Base-by-base conservation (phyloP, 2,113 vertebrate species). In the Rhinopomastus cyanomelas region DNA sequence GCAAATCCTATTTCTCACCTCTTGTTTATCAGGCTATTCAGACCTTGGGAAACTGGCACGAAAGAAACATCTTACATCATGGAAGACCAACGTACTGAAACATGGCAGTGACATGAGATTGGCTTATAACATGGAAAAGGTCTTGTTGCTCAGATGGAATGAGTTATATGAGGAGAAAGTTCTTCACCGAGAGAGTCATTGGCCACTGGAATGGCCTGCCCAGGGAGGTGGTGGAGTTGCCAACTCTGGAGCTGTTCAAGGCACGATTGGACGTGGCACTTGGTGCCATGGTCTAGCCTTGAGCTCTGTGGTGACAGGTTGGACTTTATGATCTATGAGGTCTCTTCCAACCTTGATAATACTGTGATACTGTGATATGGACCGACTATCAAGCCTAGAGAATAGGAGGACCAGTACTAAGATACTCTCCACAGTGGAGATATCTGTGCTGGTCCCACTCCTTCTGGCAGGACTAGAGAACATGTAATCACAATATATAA, bases 111-210 rank as follows among this genome's bases (percentile, higher is more conserved):
- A 74, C 36, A 34, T 42, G 42, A 23, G 37, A 88, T 62, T 9
- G 67, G 32, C 16, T 39, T 36, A 76, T 32, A 64, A 55, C 90
- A 88, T 27, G 12, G 44, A 25, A 53, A 66, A 76, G 51, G 32
- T 26, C 29, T 92, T 65, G 20, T 52, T 65, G 57, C 48, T 80
- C 30, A 76, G 46, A 32, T 7, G 42, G 37, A 44, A 39, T 27
- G 51, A 59, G 20, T 1, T 0, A 72, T 42, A 76, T 0, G 1
- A n/a, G n/a, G n/a, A n/a, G n/a, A n/a, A n/a, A n/a, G n/a, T n/a
- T n/a, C n/a, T n/a, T n/a, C n/a, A n/a, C n/a, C n/a, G n/a, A n/a
- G n/a, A n/a, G n/a, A n/a, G n/a, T n/a, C n/a, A n/a, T n/a, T n/a
- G n/a, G n/a, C n/a, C n/a, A n/a, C n/a, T n/a, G n/a, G n/a, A n/a